Percentiles rank a stretch among this genome's conserved stretches.
Evolutionary conservation across 2,888 invertebrate genomes (phyloP).

Genomic region (Synergus itoensis): DNA sequence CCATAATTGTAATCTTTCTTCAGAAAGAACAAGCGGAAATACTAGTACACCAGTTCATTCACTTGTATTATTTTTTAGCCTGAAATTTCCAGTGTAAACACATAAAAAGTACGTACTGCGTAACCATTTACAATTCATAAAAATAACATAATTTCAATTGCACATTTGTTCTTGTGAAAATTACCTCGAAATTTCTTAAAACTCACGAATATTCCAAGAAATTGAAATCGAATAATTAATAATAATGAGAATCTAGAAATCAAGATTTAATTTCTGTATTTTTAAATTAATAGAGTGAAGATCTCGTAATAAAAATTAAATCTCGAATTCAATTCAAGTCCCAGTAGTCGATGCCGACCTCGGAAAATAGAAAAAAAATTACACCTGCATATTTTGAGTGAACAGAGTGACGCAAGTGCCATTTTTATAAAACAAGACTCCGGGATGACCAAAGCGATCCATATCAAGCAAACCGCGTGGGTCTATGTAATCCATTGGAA

Average conservation of each 20-base stretch:
- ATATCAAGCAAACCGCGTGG: slow-evolving; percentile 33
- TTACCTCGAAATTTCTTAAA: too few relatives aligned
- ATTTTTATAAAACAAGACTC: slow-evolving; percentile 38
- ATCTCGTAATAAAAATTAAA: background rate
- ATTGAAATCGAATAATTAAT: too few relatives aligned
- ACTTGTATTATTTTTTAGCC: background rate
- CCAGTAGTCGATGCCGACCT: slow-evolving; percentile 25
- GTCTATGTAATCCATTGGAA: slow-evolving; percentile 14
- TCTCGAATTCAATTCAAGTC: background rate
- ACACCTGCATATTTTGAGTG: slow-evolving; percentile 46
- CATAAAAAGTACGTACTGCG: too few relatives aligned
- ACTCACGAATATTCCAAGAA: too few relatives aligned
- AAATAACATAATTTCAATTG: too few relatives aligned
- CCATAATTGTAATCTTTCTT: too few relatives aligned
- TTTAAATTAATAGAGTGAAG: background rate
- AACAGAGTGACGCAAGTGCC: slow-evolving; percentile 28
- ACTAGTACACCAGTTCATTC: background rate
- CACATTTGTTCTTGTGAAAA: too few relatives aligned
- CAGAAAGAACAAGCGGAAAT: background rate
- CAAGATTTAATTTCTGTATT: background rate
- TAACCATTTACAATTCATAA: background rate
- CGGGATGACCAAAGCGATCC: slow-evolving; percentile 28
- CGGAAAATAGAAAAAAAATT: slow-evolving; percentile 51
- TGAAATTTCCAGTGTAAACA: background rate
- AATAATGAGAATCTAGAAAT: background rate